Evolutionary conservation across 2,888 invertebrate species (phyloP).

Genomic region (Nephrotoma flavescens): DNA sequence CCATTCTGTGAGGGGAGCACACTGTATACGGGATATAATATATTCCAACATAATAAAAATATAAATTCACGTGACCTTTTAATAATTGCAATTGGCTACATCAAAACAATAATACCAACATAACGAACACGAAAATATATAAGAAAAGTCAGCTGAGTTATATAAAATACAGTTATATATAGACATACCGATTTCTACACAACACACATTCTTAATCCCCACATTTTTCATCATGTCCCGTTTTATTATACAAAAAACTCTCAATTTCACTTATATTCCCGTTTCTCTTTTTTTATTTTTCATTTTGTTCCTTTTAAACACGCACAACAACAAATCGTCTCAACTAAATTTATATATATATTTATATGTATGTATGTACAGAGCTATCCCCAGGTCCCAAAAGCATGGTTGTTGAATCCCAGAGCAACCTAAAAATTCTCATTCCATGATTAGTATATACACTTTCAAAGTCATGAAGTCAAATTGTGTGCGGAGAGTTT

Average conservation of each 20-base stretch:
- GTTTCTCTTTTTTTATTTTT: neutral
- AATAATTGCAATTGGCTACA: neutral
- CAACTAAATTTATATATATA: neutral
- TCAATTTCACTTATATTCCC: neutral
- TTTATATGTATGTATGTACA: neutral
- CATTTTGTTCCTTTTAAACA: too few relatives aligned
- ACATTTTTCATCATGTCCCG: neutral
- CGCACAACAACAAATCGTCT: neutral
- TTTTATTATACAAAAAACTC: neutral
- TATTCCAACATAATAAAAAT: neutral
- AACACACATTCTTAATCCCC: neutral
- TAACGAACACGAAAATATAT: neutral
- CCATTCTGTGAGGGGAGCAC: neutral
- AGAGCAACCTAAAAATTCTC: neutral
- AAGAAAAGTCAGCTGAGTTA: neutral
- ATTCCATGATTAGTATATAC: neutral
- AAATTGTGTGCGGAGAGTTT: neutral
- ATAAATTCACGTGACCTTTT: neutral
- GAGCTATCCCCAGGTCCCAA: neutral
- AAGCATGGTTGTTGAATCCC: neutral
- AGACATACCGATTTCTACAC: neutral
- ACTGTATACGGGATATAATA: neutral
- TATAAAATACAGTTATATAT: neutral
- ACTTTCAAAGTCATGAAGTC: neutral
- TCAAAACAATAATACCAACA: neutral